These are phyloP conservation scores for Altica lythri DNA, from an alignment of 2,888 invertebrate species.

Conservation along the genomic window DNA sequence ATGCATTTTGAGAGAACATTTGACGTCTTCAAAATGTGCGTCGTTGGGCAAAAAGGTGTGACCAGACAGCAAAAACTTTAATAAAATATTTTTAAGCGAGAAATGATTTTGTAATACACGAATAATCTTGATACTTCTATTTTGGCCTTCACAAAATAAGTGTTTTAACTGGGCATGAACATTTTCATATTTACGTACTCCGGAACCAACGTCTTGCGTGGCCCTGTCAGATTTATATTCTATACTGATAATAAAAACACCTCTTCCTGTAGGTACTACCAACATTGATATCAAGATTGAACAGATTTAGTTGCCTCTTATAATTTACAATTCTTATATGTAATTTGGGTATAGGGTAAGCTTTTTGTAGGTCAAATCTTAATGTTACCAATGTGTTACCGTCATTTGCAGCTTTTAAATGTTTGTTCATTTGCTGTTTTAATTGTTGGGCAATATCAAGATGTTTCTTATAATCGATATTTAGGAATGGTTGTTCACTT, in stretches of 20 bases:
- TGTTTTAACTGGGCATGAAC: conserved; percentile 9
- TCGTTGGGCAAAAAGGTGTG: conserved; percentile 41
- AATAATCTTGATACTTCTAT: conserved; percentile 37
- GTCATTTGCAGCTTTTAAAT: conserved; percentile 10
- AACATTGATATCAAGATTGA: conserved; percentile 38
- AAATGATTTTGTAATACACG: conserved; percentile 32
- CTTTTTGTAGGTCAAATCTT: conserved; percentile 37
- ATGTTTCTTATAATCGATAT: conserved; percentile 18
- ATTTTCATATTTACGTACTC: conserved; percentile 9
- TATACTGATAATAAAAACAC: conserved; percentile 31
- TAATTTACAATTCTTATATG: conserved; percentile 40
- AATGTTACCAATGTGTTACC: conserved; percentile 16
- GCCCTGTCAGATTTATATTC: conserved; percentile 26
- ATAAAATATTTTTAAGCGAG: conserved; percentile 26
- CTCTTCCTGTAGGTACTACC: conserved; percentile 32
- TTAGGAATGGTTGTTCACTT: conserved; percentile 3
- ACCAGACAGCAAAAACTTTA: conserved; percentile 37
- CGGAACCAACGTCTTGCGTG: conserved; percentile 19
- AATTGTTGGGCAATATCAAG: conserved; percentile 17
- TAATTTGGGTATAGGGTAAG: conserved; percentile 34
- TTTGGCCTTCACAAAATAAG: conserved; percentile 30
- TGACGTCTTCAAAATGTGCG: conserved; percentile 39
- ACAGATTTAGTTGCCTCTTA: conserved; percentile 38
- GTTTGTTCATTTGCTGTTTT: conserved; percentile 14
- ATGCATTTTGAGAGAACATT: conserved; percentile 37